A percentile compares a stretch with the other conserved stretches of the same genome.
Evolutionary conservation across 2,113 vertebrate species (phyloP).

Genomic region (Erythrocercus mccallii): DNA sequence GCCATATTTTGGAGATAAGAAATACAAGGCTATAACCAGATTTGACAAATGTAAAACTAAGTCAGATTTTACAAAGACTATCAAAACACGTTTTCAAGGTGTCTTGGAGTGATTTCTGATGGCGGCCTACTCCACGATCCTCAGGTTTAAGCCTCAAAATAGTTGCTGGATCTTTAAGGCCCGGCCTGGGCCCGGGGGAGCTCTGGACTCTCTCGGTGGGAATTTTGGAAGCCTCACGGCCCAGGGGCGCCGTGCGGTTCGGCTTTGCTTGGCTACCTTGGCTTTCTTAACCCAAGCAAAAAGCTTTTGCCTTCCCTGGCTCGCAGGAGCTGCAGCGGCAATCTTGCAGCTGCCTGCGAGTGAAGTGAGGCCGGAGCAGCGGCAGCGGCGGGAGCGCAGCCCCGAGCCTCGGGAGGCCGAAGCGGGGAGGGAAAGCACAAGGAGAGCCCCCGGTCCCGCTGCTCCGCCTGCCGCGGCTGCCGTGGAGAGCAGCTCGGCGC

Average conservation of each 20-base stretch:
- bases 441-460: background rate
- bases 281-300: background rate
- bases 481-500: background rate
- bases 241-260: background rate
- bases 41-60: background rate
- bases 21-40: background rate
- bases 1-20: background rate
- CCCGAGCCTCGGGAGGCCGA: no score
- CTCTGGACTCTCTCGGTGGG: background rate
- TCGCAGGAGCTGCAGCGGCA: background rate
- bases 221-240: no score
- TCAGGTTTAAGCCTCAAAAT: no score
- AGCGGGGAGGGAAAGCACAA: accelerated
- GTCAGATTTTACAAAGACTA: background rate
- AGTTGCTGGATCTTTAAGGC: accelerated
- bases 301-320: no score
- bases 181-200: accelerated
- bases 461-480: background rate
- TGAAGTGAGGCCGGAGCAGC: background rate
- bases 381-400: no score
- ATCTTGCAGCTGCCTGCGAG: background rate
- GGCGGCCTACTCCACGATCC: background rate
- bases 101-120: no score
- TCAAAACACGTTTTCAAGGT: background rate
- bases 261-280: no score